Evolutionary conservation across 2,797 vertebrate species (phyloP).

Genomic region (Aphelocoma californica): DNA sequence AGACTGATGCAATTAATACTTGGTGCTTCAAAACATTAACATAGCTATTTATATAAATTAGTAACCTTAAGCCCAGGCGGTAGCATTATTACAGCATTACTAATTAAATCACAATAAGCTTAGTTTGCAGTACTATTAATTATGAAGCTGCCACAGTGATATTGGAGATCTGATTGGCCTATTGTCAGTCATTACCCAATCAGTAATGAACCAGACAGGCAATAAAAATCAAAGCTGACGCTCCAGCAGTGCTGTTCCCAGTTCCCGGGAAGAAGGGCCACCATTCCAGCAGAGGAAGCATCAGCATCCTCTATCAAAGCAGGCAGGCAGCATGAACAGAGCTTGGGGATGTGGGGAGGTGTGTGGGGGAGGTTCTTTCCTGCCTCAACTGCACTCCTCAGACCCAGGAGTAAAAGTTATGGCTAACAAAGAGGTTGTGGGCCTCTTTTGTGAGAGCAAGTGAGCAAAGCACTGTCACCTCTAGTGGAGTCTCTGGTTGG

Average conservation of each 20-base stretch:
- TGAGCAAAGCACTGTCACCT: background rate
- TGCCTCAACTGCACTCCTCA: background rate
- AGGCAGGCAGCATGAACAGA: background rate
- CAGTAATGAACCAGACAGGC: conserved; percentile 45
- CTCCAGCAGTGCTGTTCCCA: background rate
- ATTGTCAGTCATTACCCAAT: conserved; percentile 49
- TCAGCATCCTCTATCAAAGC: background rate
- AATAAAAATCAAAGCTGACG: background rate
- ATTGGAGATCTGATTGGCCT: conserved; percentile 55
- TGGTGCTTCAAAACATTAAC: conserved; percentile 64
- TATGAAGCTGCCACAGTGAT: conserved; percentile 58
- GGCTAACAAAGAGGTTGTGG: background rate
- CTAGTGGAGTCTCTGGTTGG: background rate
- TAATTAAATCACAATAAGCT: conserved; percentile 73
- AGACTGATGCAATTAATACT: conserved; percentile 65
- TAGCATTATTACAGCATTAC: conserved; percentile 61
- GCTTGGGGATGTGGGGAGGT: fast-evolving
- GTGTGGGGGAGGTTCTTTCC: background rate
- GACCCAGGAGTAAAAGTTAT: background rate
- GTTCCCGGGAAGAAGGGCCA: background rate
- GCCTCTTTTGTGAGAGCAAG: background rate
- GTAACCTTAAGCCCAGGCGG: conserved; percentile 61
- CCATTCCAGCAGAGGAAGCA: background rate
- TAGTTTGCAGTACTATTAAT: conserved; percentile 64
- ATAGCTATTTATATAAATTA: conserved; percentile 71